Base-by-base conservation (phyloP, 2,888 invertebrate genomes). In the Agonopterix alstromeriana region DNA sequence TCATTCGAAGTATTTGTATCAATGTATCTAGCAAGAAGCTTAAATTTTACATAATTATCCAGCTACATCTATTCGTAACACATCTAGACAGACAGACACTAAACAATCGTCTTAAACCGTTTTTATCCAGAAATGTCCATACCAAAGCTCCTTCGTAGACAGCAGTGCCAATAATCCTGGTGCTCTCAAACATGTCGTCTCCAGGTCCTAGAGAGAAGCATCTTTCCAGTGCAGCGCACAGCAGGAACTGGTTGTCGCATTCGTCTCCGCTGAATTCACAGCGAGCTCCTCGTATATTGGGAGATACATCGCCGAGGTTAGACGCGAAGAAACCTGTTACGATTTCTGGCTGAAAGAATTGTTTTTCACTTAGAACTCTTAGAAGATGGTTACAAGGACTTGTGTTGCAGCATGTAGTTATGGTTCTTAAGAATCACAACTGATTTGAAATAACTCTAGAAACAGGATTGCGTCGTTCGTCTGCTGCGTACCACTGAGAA, bases 281-380 rank as follows among this genome's bases (percentile, higher is more conserved):
- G 44, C 90, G 90, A 0, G 96, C 93, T 0, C 95, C 94, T 8
- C 82, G 80, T 0, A 90, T 92, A 74, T 97, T 97, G 0, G 97
- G 97, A 0, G 95, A 95, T 0, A 94, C 94, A 66, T 97, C 97
- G 0, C 97, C 97, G 35, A 94, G 90, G 75, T 94, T 96, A 0
- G 92, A 90, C 0, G 95, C 92, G 36, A 95, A 95, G 82, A 97
- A 97, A 0, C 95, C 95, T 0, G 94, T 93, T 0, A 97, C 94
- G 60, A 96, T 93, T 2, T 82, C 71, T 1, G 94, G 93, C 95
- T 95, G 70, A 36, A 75, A 56, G 50, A 27, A 38, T 38, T n/a
- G n/a, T 38, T 3, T 0, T 38, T 4, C 38, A 10, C 27, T 27
- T 27, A 27, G 7, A 27, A 27, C 27, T 3, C 2, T 27, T 5